A percentile compares a stretch with the other conserved stretches of the same genome.
Evolutionary conservation across 2,113 vertebrate species (phyloP).

Genomic region (Cynopterus brachyotis): DNA sequence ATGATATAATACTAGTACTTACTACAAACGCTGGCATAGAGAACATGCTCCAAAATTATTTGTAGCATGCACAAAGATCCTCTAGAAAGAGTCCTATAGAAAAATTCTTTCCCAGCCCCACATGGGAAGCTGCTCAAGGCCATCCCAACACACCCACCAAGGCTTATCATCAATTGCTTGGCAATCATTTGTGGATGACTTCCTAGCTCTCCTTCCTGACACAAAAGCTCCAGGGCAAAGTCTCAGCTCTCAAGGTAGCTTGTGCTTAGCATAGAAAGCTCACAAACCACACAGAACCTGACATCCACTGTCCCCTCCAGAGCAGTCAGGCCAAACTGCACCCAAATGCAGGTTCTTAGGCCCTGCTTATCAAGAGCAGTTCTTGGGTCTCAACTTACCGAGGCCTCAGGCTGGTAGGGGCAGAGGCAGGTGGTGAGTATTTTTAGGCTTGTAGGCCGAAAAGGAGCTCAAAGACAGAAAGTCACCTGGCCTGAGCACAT

Average conservation of each 20-base stretch:
- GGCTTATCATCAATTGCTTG: background rate
- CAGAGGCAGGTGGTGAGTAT: constrained; percentile 60
- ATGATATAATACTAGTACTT: background rate
- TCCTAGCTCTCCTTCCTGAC: background rate
- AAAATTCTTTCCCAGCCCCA: background rate
- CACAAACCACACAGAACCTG: background rate
- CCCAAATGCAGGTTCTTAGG: background rate
- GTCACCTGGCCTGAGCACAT: constrained; percentile 13
- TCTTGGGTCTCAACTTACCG: constrained; percentile 40
- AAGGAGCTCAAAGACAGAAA: constrained; percentile 17
- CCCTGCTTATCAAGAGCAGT: background rate
- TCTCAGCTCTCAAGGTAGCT: background rate
- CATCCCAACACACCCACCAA: background rate
- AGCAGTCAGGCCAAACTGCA: background rate
- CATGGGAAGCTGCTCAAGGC: background rate
- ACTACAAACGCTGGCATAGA: background rate
- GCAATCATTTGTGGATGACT: background rate
- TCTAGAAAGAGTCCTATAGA: background rate
- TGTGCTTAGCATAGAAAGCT: background rate
- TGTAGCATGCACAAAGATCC: background rate
- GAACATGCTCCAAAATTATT: background rate
- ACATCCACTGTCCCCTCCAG: background rate
- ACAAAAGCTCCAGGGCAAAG: background rate
- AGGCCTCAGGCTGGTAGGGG: background rate
- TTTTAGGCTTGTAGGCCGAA: constrained; percentile 48